A percentile compares a stretch with the other conserved stretches of the same genome.
These are phyloP conservation scores for Petroica traversi DNA, from an alignment of 2,113 vertebrate genomes.

Conservation along the genomic window DNA sequence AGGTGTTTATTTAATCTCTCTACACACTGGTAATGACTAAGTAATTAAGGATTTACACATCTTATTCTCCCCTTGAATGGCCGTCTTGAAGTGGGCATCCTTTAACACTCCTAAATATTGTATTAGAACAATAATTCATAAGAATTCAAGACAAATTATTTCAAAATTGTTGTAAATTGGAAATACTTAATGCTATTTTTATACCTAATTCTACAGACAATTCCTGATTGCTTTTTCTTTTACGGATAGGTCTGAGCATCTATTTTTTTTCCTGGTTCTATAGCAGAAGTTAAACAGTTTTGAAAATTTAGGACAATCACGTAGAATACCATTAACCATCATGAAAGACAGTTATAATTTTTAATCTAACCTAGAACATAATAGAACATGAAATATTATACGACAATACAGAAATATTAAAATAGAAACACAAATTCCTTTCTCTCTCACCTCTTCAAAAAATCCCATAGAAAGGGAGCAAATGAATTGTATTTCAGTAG, in stretches of 20 bases:
- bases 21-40: neutral
- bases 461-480: fast-evolving
- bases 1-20: neutral
- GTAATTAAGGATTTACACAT: neutral
- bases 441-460: neutral
- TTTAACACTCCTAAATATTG: neutral
- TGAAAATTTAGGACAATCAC: neutral
- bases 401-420: neutral
- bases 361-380: neutral
- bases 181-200: neutral
- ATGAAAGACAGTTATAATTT: neutral
- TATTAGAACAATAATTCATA: neutral
- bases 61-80: neutral
- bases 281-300: neutral
- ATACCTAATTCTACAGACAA: neutral
- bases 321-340: neutral
- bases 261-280: neutral
- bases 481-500: neutral
- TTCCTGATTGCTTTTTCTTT: neutral
- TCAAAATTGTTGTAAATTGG: neutral
- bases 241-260: neutral
- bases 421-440: neutral
- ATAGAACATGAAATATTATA: neutral
- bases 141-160: neutral
- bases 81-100: neutral